Evolutionary conservation across 2,888 invertebrate genomes (phyloP), one percentile per base, ranked within the genome.

Genomic region (Drosophila cognata): DNA sequence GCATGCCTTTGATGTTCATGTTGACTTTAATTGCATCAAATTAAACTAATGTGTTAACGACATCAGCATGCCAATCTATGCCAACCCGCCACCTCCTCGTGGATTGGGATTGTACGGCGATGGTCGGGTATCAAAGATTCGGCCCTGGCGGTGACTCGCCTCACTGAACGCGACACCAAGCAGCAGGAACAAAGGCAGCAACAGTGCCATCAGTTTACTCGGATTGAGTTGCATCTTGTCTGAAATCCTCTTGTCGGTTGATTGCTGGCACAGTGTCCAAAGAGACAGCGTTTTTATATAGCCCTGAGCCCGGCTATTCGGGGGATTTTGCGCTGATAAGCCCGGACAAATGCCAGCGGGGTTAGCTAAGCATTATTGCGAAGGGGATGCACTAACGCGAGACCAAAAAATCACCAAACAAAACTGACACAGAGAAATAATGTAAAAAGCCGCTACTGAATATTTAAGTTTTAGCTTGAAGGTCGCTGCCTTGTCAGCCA

Each of bases 1-100:
- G 25, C 25, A 4, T 1, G 50, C 53, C 59, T 75, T 85, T 84
- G 88, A 87, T 75, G 71, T 75, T 51, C 65, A 68, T 69, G 74
- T 68, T 87, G 63, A 61, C 64, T 84, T 87, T 84, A 84, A 84
- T 84, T 64, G 52, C 65, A 89, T 87, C 55, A 82, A 75, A 71
- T 89, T 65, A 63, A 53, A 76, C 65, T 63, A 81, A 84, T 82
- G 74, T 84, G 77, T 74, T 89, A 82, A 87, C 73, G 65, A 56
- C 73, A 78, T 75, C 75, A 71, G 58, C 29, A 18, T 16, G 38
- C 2, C 66, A 51, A 35, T 21, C 43, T 65, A 65, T 29, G 18
- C 11, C 11, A 21, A 13, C 25, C 18, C n/a, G 5, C 51, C 16
- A 28, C n/a, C 29, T 43, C 53, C 5, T 36, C 71, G 80, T 4